Conservation (phyloP, 2,888 invertebrate genomes). For the Drosophila koepferae region DNA sequence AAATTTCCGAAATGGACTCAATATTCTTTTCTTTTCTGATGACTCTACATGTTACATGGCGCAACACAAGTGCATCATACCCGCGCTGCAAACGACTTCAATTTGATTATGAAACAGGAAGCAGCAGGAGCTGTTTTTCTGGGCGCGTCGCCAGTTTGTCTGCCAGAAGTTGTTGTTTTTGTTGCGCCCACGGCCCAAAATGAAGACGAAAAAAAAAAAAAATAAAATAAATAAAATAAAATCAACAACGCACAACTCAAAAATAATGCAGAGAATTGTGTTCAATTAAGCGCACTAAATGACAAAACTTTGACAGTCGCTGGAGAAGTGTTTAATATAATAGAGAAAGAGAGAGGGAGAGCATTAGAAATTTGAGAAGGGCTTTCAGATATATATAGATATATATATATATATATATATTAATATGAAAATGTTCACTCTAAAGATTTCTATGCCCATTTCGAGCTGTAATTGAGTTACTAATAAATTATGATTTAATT, state of each 20-base stretch:
- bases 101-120: slow-evolving; percentile 12
- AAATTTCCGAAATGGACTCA: no score
- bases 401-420: background rate
- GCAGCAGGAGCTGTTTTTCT: slow-evolving; percentile 14
- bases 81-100: background rate
- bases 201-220: background rate
- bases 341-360: background rate
- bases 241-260: background rate
- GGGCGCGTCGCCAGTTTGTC: slow-evolving; percentile 34
- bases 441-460: background rate
- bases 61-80: background rate
- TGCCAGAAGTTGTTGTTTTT: slow-evolving; percentile 14
- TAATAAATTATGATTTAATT: background rate
- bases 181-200: slow-evolving; percentile 9
- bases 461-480: background rate
- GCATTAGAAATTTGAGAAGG: background rate
- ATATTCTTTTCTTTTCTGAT: no score
- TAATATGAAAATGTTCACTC: background rate
- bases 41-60: background rate
- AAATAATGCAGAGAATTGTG: slow-evolving; percentile 4
- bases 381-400: background rate
- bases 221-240: background rate
- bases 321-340: background rate
- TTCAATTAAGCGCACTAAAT: slow-evolving; percentile 17
- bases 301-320: slow-evolving; percentile 11